Conservation (phyloP, 2,113 vertebrate genomes). For the Nycticorax nycticorax region DNA sequence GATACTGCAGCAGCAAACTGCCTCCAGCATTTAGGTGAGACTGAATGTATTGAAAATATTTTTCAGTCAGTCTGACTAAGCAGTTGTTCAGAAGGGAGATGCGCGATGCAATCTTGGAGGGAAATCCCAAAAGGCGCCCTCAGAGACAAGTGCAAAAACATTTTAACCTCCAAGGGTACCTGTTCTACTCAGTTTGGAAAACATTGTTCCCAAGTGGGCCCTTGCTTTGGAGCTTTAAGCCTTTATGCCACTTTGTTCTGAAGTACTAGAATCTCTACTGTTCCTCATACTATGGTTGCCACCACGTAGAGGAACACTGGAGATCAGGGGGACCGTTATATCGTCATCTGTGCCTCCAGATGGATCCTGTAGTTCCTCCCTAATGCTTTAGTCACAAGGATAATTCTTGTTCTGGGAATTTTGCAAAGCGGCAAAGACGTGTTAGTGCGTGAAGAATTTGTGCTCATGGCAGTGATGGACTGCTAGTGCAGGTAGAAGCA, state of each 20-base stretch:
- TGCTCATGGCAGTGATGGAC: background rate
- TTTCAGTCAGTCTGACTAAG: background rate
- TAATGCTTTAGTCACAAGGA: background rate
- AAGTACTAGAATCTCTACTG: background rate
- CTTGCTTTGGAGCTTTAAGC: background rate
- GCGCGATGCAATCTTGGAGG: background rate
- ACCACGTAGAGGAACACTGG: background rate
- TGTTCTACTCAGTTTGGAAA: background rate
- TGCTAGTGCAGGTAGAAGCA: background rate
- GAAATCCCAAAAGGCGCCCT: background rate
- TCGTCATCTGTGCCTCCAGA: background rate
- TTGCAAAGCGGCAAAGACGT: background rate
- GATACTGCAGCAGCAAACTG: background rate
- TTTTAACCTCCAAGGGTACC: background rate
- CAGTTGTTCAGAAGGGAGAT: background rate
- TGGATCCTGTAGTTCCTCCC: background rate
- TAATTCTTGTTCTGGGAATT: background rate
- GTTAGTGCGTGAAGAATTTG: background rate
- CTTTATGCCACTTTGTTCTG: background rate
- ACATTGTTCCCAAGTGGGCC: background rate
- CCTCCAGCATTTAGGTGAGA: background rate
- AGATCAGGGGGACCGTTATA: fast-evolving
- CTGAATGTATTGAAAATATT: background rate
- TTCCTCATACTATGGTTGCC: background rate
- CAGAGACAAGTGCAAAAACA: background rate